phyloP scores from a whole-genome alignment of 2,888 invertebrate species.

The Chymomyza amoena region DNA sequence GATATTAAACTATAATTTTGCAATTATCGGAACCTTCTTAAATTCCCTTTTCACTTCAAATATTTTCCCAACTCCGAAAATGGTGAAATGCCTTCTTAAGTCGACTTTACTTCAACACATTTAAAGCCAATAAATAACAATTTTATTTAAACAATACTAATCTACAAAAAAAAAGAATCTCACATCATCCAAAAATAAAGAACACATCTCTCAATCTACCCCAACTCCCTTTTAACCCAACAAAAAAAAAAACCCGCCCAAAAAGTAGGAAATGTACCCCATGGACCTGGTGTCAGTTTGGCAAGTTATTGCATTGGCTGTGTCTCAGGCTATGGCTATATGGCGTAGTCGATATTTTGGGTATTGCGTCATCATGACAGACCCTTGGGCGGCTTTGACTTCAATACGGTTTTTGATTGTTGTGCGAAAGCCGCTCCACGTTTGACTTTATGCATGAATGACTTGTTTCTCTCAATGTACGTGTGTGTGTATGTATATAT shows the following conservation, averaged over 20 bases:
- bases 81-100: too few relatives aligned
- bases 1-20: too few relatives aligned
- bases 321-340: not conserved
- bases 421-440: constrained; percentile 45
- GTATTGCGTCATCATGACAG: constrained; percentile 15
- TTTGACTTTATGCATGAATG: constrained; percentile 66
- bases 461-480: constrained; percentile 34
- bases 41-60: too few relatives aligned
- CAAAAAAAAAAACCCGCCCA: too few relatives aligned
- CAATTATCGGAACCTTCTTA: too few relatives aligned
- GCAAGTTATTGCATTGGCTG: constrained; percentile 60
- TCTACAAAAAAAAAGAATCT: too few relatives aligned
- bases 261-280: constrained; percentile 40
- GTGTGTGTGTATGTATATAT: constrained; percentile 8
- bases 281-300: constrained; percentile 65
- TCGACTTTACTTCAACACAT: too few relatives aligned
- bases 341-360: not conserved
- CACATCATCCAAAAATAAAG: too few relatives aligned
- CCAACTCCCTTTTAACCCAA: not conserved
- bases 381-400: constrained; percentile 64
- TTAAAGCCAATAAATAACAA: too few relatives aligned
- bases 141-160: too few relatives aligned
- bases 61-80: too few relatives aligned
- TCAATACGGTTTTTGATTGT: constrained; percentile 67
- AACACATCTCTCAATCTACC: not conserved